Percentiles rank a stretch among this genome's conserved stretches.
phyloP scores from a whole-genome alignment of 92 coral and sea anemone genomes.

The Hydrozoanthus gracilis region DNA sequence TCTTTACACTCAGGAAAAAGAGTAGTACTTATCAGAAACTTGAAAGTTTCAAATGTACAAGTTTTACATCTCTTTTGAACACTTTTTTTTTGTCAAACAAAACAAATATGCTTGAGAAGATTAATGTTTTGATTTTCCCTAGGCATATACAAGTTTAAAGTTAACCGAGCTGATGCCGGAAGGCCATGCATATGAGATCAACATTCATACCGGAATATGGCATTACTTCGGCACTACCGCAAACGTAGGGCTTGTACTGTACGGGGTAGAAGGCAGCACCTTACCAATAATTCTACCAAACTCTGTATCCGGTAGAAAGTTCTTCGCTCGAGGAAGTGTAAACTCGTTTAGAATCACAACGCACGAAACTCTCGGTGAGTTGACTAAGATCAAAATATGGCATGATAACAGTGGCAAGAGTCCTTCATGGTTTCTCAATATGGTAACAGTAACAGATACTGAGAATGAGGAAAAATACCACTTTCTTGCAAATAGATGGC shows the following conservation, averaged over 20 bases:
- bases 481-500: conserved; percentile 85
- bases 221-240: conserved; percentile 86
- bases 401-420: conserved; percentile 82
- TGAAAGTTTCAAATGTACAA: too few species aligned
- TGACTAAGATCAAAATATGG: conserved; percentile 82
- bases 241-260: conserved; percentile 74
- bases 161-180: conserved; percentile 26
- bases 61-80: too few species aligned
- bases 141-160: conserved; percentile 5
- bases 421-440: conserved; percentile 85
- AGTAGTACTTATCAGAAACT: too few species aligned
- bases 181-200: conserved; percentile 58
- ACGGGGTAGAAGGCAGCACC: conserved; percentile 77
- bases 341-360: conserved; percentile 76
- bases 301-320: conserved; percentile 40
- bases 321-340: conserved; percentile 81
- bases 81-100: too few species aligned
- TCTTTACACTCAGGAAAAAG: too few species aligned
- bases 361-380: conserved; percentile 68
- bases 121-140: neutral
- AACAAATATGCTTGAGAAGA: neutral
- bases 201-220: conserved; percentile 86
- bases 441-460: conserved; percentile 67
- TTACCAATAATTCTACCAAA: conserved; percentile 68
- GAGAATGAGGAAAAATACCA: conserved; percentile 60